phyloP scores from a whole-genome alignment of 2,888 invertebrate species.

The Megaustenia siamemsis region DNA sequence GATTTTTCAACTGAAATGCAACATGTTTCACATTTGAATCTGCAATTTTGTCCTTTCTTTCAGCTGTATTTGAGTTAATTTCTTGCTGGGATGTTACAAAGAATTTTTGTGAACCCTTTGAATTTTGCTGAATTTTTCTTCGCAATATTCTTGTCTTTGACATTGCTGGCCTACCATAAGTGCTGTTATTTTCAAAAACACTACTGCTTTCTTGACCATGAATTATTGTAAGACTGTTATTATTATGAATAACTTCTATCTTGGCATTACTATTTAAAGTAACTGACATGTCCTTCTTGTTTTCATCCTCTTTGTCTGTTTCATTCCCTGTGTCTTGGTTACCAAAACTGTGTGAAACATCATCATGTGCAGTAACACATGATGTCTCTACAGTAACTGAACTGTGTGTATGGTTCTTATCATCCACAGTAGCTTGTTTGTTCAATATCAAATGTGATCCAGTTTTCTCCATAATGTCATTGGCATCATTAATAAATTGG shows the following conservation, averaged over 20 bases:
- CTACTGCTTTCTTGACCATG: background rate
- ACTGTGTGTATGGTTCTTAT: background rate
- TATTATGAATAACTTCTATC: background rate
- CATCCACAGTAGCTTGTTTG: background rate
- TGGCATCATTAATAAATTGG: background rate
- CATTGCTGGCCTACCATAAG: background rate
- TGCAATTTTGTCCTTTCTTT: background rate
- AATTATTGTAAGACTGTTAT: no score
- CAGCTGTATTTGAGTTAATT: background rate
- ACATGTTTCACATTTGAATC: background rate
- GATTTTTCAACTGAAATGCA: background rate
- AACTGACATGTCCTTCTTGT: background rate
- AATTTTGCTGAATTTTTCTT: no score
- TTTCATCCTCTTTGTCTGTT: background rate
- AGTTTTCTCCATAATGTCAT: background rate
- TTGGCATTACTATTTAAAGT: background rate
- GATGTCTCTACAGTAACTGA: background rate
- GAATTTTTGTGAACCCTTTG: background rate
- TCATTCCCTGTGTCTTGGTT: background rate
- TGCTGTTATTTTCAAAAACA: background rate
- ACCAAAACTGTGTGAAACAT: background rate
- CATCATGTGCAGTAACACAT: background rate
- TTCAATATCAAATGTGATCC: background rate
- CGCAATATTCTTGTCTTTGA: background rate
- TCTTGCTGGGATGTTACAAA: background rate